Evolutionary conservation across 1,140 invertebrate species (phyloP).

Genomic region (Drosophila parvula): DNA sequence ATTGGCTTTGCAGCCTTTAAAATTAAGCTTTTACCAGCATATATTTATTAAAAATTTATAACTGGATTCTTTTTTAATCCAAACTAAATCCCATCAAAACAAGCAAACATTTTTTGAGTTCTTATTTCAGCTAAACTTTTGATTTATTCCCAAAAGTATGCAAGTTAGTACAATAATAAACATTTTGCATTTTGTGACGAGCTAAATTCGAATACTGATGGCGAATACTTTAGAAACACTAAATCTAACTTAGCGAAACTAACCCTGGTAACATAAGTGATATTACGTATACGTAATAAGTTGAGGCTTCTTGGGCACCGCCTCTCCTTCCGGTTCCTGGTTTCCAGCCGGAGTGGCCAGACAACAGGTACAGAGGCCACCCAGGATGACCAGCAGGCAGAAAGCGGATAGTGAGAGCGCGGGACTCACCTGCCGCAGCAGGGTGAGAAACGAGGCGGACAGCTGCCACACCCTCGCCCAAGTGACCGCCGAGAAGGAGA

Average conservation of each 20-base stretch:
- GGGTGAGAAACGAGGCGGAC: constrained; percentile 75
- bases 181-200: background rate
- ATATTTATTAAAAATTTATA: background rate
- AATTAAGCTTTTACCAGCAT: no score
- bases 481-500: constrained; percentile 69
- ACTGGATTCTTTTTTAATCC: background rate
- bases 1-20: background rate
- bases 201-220: constrained; percentile 48
- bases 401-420: constrained; percentile 74
- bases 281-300: constrained; percentile 27
- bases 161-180: constrained; percentile 8
- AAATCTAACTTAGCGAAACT: constrained; percentile 10
- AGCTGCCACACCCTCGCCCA: constrained; percentile 78
- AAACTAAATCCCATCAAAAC: background rate
- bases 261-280: background rate
- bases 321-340: background rate
- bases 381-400: constrained; percentile 68
- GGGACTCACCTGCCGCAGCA: constrained; percentile 67
- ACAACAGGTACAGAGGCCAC: constrained; percentile 72
- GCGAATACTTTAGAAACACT: constrained; percentile 42
- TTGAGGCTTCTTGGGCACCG: background rate
- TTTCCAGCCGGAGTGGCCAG: constrained; percentile 40
- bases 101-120: no score
- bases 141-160: constrained; percentile 23
- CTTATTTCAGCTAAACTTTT: background rate